A percentile compares a stretch with the other conserved stretches of the same genome.
Conservation (phyloP, 2,797 vertebrate genomes). For the Astyanax mexicanus region DNA sequence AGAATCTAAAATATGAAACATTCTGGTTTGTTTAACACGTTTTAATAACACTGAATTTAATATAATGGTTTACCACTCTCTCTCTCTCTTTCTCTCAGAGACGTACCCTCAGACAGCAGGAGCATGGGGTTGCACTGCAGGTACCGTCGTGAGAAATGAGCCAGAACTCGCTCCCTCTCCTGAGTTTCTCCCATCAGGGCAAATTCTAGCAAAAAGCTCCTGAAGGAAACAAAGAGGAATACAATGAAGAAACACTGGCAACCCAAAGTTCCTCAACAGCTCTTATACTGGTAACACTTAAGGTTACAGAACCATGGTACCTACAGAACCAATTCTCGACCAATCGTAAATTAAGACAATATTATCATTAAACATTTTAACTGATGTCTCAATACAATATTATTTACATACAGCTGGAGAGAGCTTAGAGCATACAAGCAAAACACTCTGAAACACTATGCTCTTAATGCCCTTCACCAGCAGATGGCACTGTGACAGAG, state of each 20-base stretch:
- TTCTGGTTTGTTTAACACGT: too few species aligned
- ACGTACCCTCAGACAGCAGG: conserved; percentile 88
- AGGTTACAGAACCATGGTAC: too few species aligned
- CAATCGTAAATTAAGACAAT: too few species aligned
- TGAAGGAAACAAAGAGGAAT: conserved; percentile 64
- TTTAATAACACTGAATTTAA: too few species aligned
- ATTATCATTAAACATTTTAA: too few species aligned
- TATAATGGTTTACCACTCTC: too few species aligned
- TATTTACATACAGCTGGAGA: not conserved
- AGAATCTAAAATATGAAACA: too few species aligned
- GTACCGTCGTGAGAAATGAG: conserved; percentile 94
- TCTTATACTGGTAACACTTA: too few species aligned
- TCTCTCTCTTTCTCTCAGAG: too few species aligned
- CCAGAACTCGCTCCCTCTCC: conserved; percentile 92
- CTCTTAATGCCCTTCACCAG: not conserved
- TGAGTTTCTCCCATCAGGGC: conserved; percentile 95
- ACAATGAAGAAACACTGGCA: not conserved
- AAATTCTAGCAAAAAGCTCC: conserved; percentile 91
- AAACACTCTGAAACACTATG: not conserved
- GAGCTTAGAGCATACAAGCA: too few species aligned
- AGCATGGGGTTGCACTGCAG: conserved; percentile 87
- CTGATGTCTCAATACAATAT: too few species aligned
- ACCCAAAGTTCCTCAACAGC: not conserved
- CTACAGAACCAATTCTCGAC: too few species aligned
- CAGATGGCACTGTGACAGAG: not conserved